Evolutionary conservation across 2,797 vertebrate genomes (phyloP), one percentile per base, ranked within the genome.

Genomic region (Takifugu ocellatus): DNA sequence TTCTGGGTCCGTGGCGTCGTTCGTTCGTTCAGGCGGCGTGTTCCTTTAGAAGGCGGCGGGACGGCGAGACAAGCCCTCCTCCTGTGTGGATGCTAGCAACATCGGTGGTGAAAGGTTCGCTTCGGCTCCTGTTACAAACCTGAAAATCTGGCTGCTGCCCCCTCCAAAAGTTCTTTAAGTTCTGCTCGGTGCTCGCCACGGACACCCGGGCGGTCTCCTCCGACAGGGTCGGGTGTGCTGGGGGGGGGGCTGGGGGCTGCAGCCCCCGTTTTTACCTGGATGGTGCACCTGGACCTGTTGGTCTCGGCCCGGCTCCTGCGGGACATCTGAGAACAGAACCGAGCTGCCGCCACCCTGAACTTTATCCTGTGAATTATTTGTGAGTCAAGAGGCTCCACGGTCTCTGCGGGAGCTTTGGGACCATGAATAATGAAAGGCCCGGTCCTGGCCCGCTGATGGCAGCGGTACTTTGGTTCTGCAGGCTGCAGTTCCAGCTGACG

Each of bases 311-410:
- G 9, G 31, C 31, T 33, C 31, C 31, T 0, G 16, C 21, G 54
- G 53, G 85, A 82, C 54, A 85, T 74, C 25, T 63, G 83, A 88
- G 80, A 79, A 10, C 7, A 9, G 31, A 10, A 44, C 61, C 56
- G 57, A 60, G 65, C 75, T 75, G 73, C 73, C 60, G 55, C 17
- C 16, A 25, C 56, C 70, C 70, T 74, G 68, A 72, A 70, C 68
- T 69, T 68, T 48, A 59, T 74, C 70, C 79, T 36, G 61, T 86
- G 53, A 89, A 88, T 87, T 76, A 88, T 89, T 88, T 81, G 74
- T 84, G 63, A 66, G 63, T 76, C 62, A 2, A 55, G 64, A 17
- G n/a, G 25, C 74, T 67, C 68, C 49, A 71, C 48, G 39, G 1
- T 52, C 12, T 56, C 56, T 45, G 5, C n/a, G 49, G 15, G 29